phyloP scores from a whole-genome alignment of 2,797 vertebrate species.

The Pempheris klunzingeri region DNA sequence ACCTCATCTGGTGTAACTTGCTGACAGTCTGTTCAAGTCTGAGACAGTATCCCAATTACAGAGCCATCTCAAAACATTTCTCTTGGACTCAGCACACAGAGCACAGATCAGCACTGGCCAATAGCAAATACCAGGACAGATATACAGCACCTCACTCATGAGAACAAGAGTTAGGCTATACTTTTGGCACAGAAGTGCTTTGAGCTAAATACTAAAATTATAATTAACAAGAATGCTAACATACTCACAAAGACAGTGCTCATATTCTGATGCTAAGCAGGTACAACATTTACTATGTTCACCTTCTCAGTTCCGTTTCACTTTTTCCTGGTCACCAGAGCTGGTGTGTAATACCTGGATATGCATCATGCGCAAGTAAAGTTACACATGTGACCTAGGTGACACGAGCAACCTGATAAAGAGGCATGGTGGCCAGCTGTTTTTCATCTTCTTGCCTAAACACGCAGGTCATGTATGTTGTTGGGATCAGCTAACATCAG shows the following conservation, averaged over 20 bases:
- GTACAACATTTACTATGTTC: not conserved
- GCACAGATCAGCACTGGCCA: conserved; percentile 30
- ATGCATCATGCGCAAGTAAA: no score
- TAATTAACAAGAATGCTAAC: not conserved
- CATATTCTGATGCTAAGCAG: not conserved
- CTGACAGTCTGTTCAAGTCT: conserved; percentile 25
- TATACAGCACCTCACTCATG: conserved; percentile 15
- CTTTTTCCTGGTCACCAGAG: no score
- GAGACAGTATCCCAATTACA: conserved; percentile 16
- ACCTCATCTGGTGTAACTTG: conserved; percentile 15
- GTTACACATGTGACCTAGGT: no score
- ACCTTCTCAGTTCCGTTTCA: not conserved
- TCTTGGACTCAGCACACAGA: conserved; percentile 48
- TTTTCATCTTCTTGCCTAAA: no score
- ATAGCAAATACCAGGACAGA: conserved; percentile 40
- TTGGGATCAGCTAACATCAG: no score
- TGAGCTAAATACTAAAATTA: conserved; percentile 1
- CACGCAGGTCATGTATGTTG: no score
- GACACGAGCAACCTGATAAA: no score
- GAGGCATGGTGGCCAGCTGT: no score
- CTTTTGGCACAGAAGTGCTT: not conserved
- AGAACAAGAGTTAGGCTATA: conserved; percentile 18
- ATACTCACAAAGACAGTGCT: not conserved
- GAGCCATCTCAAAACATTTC: conserved; percentile 47
- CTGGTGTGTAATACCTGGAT: no score